Evolutionary conservation across 2,888 invertebrate species (phyloP).

Genomic region (Microctonus brassicae): DNA sequence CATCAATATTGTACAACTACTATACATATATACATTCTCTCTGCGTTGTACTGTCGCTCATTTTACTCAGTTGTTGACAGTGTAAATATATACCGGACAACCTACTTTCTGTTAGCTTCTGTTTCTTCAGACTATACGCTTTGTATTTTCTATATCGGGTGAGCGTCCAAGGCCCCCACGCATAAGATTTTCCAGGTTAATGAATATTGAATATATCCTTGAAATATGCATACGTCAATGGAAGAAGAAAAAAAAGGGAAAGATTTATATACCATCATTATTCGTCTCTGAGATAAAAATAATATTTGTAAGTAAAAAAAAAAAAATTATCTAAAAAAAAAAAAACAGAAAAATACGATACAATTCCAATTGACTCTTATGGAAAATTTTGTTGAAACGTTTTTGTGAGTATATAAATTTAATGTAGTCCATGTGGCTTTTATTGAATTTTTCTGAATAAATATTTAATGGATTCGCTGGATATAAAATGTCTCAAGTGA

Average conservation of each 20-base stretch:
- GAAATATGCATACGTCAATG: neutral
- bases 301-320: no score
- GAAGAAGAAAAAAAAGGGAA: neutral
- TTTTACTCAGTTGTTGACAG: neutral
- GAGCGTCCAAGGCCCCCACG: conserved; percentile 27
- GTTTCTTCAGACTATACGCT: neutral
- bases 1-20: neutral
- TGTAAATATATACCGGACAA: conserved; percentile 9
- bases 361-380: neutral
- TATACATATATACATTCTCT: conserved; percentile 6
- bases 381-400: neutral
- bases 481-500: conserved; percentile 16
- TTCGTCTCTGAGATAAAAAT: conserved; percentile 1
- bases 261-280: neutral
- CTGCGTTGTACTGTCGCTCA: conserved; percentile 25
- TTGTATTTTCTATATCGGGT: conserved; percentile 24
- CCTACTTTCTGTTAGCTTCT: conserved; percentile 25
- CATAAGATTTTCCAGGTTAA: conserved; percentile 31
- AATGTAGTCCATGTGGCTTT: neutral
- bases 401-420: neutral
- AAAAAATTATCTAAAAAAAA: no score
- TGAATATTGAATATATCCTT: conserved; percentile 21
- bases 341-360: no score
- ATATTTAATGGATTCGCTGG: conserved; percentile 21
- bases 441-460: conserved; percentile 19